Conservation (phyloP, 1,140 invertebrate genomes). For the Drosophila willistoni region DNA sequence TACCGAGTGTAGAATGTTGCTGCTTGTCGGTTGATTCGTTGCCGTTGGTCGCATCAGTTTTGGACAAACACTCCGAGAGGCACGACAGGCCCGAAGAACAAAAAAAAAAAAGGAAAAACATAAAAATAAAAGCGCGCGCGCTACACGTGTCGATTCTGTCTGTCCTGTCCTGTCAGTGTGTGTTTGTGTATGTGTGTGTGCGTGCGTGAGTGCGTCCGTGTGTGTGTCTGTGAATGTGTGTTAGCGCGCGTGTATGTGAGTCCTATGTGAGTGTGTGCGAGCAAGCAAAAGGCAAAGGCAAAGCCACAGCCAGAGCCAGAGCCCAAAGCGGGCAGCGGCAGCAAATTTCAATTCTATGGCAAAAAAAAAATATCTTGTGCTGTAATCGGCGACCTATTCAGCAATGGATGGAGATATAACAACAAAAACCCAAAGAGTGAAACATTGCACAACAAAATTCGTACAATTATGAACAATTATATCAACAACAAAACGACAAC, state of each 20-base stretch:
- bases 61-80: slow-evolving; percentile 82
- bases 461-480: slow-evolving; percentile 18
- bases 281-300: slow-evolving; percentile 14
- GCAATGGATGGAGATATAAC: slow-evolving; percentile 32
- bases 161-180: slow-evolving; percentile 41
- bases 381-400: slow-evolving; percentile 63
- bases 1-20: slow-evolving; percentile 26
- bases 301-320: slow-evolving; percentile 31
- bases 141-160: slow-evolving; percentile 69
- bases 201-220: slow-evolving; percentile 17
- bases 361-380: slow-evolving; percentile 49
- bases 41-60: slow-evolving; percentile 60
- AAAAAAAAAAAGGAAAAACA: background rate
- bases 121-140: slow-evolving; percentile 58
- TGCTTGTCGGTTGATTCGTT: slow-evolving; percentile 13
- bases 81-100: slow-evolving; percentile 65
- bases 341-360: slow-evolving; percentile 57
- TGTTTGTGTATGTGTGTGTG: slow-evolving; percentile 25
- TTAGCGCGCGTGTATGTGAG: slow-evolving; percentile 26
- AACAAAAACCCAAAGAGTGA: slow-evolving; percentile 38
- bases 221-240: slow-evolving; percentile 16
- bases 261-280: slow-evolving; percentile 29
- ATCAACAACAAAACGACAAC: slow-evolving; percentile 2
- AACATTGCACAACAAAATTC: slow-evolving; percentile 31
- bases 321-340: slow-evolving; percentile 42